A percentile compares a stretch with the other conserved stretches of the same genome.
These are phyloP conservation scores for Sus cebifrons DNA, from an alignment of 2,797 vertebrate genomes.

Conservation along the genomic window DNA sequence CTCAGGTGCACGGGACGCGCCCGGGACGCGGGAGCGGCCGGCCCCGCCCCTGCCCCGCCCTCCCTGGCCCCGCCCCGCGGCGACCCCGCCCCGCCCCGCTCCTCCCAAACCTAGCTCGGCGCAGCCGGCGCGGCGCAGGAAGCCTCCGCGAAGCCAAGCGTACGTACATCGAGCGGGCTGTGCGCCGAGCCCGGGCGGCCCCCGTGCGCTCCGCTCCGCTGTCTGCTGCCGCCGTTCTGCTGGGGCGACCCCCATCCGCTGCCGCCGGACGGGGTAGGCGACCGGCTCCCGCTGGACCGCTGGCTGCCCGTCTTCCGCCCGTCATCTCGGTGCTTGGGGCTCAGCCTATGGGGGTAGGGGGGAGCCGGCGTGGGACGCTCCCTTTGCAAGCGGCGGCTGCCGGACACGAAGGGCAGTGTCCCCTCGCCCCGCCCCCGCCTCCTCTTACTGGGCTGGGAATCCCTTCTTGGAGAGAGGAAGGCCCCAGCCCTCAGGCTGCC, in stretches of 20 bases:
- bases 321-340: constrained; percentile 94
- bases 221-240: constrained; percentile 93
- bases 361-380: constrained; percentile 37
- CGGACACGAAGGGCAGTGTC: no score
- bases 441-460: not conserved
- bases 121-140: constrained; percentile 71
- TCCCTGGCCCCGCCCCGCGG: not conserved
- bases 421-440: no score
- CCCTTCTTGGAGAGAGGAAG: not conserved
- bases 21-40: not conserved
- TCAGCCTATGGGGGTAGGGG: constrained; percentile 89
- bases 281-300: constrained; percentile 92
- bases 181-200: constrained; percentile 89
- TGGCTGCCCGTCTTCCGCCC: constrained; percentile 92
- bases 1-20: not conserved
- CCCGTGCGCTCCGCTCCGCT: constrained; percentile 93
- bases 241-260: constrained; percentile 92
- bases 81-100: not conserved
- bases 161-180: constrained; percentile 97
- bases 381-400: not conserved
- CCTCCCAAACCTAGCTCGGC: constrained; percentile 16
- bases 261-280: constrained; percentile 91
- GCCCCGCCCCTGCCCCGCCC: not conserved
- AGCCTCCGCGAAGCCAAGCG: constrained; percentile 91
- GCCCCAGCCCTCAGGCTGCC: not conserved